phyloP scores from a whole-genome alignment of 2,113 vertebrate genomes.

The Heloderma charlesbogerti region DNA sequence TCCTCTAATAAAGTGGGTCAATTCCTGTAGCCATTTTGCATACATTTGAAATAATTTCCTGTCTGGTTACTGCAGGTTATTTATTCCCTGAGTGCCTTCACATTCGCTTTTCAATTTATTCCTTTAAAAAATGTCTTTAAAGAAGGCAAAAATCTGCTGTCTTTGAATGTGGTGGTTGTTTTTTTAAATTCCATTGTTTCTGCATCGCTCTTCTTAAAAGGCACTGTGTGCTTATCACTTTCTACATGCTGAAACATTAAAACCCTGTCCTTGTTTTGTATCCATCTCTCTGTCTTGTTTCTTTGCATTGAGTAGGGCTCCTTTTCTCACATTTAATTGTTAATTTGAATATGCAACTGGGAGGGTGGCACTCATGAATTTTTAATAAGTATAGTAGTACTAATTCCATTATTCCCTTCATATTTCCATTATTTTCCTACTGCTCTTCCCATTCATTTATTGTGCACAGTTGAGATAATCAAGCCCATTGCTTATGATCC shows the following conservation, averaged over 20 bases:
- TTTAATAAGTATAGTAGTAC: constrained; percentile 24
- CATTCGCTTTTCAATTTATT: constrained; percentile 52
- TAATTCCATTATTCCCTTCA: constrained; percentile 10
- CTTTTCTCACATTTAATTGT: constrained; percentile 26
- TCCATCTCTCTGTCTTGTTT: constrained; percentile 29
- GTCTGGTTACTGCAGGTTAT: constrained; percentile 52
- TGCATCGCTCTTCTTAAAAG: constrained; percentile 41
- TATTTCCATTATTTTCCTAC: constrained; percentile 36
- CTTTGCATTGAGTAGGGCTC: constrained; percentile 25
- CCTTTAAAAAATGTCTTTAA: constrained; percentile 23
- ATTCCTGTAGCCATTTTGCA: constrained; percentile 51
- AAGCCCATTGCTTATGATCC: not conserved
- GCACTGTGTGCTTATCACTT: constrained; percentile 36
- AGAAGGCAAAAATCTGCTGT: constrained; percentile 41
- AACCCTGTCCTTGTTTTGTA: constrained; percentile 13
- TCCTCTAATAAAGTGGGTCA: constrained; percentile 64
- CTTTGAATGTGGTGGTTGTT: not conserved
- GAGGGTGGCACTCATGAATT: constrained; percentile 13
- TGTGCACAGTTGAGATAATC: not conserved
- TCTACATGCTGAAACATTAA: constrained; percentile 29
- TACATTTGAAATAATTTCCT: constrained; percentile 68
- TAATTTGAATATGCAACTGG: constrained; percentile 44
- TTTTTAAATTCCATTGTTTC: constrained; percentile 51
- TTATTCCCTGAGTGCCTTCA: constrained; percentile 59
- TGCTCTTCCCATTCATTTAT: not conserved